A percentile compares a stretch with the other conserved stretches of the same genome.
These are phyloP conservation scores for Dromococcyx pavoninus DNA, from an alignment of 2,797 vertebrate genomes.

Conservation along the genomic window DNA sequence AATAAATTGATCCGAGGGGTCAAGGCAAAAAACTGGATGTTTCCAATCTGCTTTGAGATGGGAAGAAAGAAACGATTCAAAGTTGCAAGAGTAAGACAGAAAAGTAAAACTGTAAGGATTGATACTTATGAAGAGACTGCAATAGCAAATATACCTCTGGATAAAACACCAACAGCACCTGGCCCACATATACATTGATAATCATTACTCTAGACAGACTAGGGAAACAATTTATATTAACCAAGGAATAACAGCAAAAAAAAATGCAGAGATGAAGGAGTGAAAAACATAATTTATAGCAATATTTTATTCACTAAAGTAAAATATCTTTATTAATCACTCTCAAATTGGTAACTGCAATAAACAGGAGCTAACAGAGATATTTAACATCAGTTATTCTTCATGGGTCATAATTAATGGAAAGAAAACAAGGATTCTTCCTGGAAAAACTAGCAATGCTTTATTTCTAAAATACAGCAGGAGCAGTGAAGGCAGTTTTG, in stretches of 20 bases:
- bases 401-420: neutral
- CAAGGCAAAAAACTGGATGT: neutral
- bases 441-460: neutral
- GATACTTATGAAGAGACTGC: neutral
- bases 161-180: neutral
- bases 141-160: neutral
- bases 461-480: neutral
- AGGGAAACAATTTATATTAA: neutral
- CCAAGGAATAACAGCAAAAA: neutral
- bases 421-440: neutral
- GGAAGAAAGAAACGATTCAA: neutral
- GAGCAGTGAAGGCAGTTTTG: neutral
- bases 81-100: neutral
- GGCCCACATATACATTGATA: neutral
- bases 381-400: neutral
- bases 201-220: neutral
- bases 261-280: neutral
- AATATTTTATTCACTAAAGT: neutral
- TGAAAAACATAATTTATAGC: neutral
- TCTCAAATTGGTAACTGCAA: neutral
- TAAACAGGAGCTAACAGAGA: neutral
- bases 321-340: slow-evolving; percentile 1
- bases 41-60: neutral
- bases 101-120: neutral
- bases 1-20: neutral